phyloP scores from a whole-genome alignment of 2,113 vertebrate species.

The Syngnathus scovelli region DNA sequence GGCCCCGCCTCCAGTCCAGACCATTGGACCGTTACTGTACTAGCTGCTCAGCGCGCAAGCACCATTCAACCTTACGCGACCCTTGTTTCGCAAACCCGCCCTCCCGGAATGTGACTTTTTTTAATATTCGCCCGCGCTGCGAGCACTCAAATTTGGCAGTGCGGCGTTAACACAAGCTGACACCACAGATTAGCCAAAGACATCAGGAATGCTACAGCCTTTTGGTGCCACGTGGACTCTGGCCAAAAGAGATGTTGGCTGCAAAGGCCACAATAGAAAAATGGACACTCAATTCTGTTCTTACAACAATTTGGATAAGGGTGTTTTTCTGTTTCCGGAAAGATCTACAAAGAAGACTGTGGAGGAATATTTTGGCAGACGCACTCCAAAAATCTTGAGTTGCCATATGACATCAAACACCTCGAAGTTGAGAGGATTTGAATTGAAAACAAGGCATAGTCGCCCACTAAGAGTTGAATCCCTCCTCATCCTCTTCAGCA shows the following conservation, averaged over 20 bases:
- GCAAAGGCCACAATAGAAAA: slow-evolving; percentile 67
- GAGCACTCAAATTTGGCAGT: slow-evolving; percentile 92
- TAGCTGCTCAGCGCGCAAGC: slow-evolving; percentile 62
- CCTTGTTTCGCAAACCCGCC: slow-evolving; percentile 53
- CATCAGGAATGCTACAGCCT: slow-evolving; percentile 93
- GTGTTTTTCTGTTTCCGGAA: background rate
- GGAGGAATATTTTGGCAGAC: background rate
- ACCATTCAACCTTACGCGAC: slow-evolving; percentile 62
- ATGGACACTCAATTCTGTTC: slow-evolving; percentile 8
- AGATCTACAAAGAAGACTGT: background rate
- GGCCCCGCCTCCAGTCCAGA: slow-evolving; percentile 49
- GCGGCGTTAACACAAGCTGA: slow-evolving; percentile 98
- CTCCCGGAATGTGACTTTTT: slow-evolving; percentile 88
- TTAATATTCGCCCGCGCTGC: slow-evolving; percentile 92
- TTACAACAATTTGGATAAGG: background rate
- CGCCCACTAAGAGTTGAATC: background rate
- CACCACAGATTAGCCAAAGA: slow-evolving; percentile 98
- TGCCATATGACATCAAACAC: background rate
- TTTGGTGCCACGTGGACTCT: slow-evolving; percentile 93
- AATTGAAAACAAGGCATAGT: background rate
- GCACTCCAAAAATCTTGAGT: background rate
- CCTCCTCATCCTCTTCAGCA: slow-evolving; percentile 4
- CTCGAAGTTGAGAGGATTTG: background rate
- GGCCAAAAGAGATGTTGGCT: slow-evolving; percentile 87
- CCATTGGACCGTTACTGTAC: slow-evolving; percentile 60